Percentiles rank a stretch among this genome's conserved stretches.
Evolutionary conservation across 2,797 vertebrate genomes (phyloP).

Genomic region (Linurgus olivaceus): DNA sequence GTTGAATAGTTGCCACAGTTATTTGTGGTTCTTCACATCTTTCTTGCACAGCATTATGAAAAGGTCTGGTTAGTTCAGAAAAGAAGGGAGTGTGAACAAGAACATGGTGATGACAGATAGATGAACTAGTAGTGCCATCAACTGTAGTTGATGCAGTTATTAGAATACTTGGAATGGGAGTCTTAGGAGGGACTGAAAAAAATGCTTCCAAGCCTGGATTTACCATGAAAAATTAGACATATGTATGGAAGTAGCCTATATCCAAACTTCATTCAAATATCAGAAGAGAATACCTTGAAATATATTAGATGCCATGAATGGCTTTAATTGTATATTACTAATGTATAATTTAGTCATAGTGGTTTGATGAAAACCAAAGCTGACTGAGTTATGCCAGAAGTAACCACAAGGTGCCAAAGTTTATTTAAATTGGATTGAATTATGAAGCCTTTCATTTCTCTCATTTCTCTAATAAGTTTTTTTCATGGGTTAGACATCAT

Average conservation of each 20-base stretch:
- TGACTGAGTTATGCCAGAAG: neutral
- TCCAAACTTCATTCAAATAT: neutral
- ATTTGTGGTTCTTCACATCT: neutral
- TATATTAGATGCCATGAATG: neutral
- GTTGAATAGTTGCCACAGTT: neutral
- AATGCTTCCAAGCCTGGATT: neutral
- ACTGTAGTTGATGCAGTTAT: neutral
- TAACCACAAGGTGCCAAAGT: neutral
- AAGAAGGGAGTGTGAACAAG: neutral
- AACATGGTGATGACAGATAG: neutral
- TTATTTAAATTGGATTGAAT: neutral
- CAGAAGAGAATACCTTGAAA: neutral
- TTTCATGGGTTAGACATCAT: neutral
- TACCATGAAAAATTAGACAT: neutral
- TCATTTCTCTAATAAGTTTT: neutral
- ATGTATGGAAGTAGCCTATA: neutral
- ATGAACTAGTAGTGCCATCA: neutral
- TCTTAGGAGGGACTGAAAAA: neutral
- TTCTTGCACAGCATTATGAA: neutral
- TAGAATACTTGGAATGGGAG: neutral
- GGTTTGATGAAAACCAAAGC: conserved; percentile 8
- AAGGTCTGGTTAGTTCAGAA: neutral
- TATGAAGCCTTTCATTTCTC: neutral
- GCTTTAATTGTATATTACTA: neutral
- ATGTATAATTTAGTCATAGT: neutral